These are phyloP conservation scores for Falco columbarius DNA, from an alignment of 2,797 vertebrate species.

Conservation along the genomic window DNA sequence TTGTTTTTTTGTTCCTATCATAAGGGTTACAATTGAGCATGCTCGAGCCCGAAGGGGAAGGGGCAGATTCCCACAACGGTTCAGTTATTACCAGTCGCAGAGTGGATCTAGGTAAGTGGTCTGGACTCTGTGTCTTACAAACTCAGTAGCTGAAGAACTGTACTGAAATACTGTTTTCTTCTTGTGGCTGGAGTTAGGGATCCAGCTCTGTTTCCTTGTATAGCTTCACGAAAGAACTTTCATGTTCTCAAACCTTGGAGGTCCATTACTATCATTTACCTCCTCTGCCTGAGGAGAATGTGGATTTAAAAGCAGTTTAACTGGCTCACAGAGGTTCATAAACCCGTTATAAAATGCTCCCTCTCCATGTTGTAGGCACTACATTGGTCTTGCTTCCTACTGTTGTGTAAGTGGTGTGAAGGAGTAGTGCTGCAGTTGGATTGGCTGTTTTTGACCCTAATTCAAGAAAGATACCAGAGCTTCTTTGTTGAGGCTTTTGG, in stretches of 20 bases:
- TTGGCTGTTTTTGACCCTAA: background rate
- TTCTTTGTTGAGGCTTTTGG: background rate
- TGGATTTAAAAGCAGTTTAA: background rate
- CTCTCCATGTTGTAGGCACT: background rate
- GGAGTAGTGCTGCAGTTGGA: background rate
- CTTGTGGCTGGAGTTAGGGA: background rate
- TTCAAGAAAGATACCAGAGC: background rate
- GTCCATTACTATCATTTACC: background rate
- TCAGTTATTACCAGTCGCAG: conserved; percentile 87
- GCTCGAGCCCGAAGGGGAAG: conserved; percentile 89
- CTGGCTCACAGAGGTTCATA: background rate
- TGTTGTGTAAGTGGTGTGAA: background rate
- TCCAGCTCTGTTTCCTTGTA: background rate
- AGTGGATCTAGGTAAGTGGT: conserved; percentile 85
- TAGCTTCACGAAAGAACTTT: background rate
- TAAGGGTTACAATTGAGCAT: conserved; percentile 92
- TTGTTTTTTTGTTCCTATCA: background rate
- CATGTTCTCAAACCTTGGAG: background rate
- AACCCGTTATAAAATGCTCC: background rate
- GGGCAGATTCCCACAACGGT: conserved; percentile 84
- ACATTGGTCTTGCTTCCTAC: background rate
- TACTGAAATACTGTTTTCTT: background rate
- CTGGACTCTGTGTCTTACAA: background rate
- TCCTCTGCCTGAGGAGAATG: background rate
- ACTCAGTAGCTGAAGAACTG: background rate